Conservation (phyloP, 2,113 vertebrate genomes). For the Poeciliopsis prolifica region DNA sequence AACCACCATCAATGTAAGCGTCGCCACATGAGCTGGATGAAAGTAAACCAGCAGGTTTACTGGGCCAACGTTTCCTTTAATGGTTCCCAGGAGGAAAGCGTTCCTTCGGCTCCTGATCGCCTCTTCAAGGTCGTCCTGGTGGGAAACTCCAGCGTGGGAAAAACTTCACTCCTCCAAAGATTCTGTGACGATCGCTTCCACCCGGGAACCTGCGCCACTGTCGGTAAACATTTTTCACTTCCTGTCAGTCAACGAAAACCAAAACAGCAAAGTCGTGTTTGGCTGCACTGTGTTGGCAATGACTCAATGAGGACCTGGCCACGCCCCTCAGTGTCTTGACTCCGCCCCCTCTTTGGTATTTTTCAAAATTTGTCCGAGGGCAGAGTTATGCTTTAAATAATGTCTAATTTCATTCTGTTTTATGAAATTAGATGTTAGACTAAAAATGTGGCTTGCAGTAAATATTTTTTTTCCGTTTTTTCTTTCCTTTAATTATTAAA, state of each 20-base stretch:
- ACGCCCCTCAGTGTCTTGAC: no score
- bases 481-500: not conserved
- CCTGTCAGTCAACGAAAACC: not conserved
- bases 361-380: no score
- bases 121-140: conserved; percentile 93
- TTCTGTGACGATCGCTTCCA: conserved; percentile 87
- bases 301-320: no score
- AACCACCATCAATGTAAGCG: conserved; percentile 69
- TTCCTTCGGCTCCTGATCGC: conserved; percentile 77
- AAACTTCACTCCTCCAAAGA: conserved; percentile 87
- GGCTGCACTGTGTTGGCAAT: no score
- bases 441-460: not conserved
- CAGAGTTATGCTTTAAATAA: no score
- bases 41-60: not conserved
- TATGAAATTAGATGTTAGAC: not conserved
- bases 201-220: conserved; percentile 85
- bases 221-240: conserved; percentile 71
- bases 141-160: conserved; percentile 91
- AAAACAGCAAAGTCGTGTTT: not conserved
- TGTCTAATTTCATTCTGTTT: not conserved
- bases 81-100: conserved; percentile 80
- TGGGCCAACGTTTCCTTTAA: not conserved
- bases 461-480: not conserved
- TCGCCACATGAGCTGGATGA: not conserved
- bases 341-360: no score